phyloP scores from a whole-genome alignment of 2,797 vertebrate genomes.

The Malurus leucopterus region DNA sequence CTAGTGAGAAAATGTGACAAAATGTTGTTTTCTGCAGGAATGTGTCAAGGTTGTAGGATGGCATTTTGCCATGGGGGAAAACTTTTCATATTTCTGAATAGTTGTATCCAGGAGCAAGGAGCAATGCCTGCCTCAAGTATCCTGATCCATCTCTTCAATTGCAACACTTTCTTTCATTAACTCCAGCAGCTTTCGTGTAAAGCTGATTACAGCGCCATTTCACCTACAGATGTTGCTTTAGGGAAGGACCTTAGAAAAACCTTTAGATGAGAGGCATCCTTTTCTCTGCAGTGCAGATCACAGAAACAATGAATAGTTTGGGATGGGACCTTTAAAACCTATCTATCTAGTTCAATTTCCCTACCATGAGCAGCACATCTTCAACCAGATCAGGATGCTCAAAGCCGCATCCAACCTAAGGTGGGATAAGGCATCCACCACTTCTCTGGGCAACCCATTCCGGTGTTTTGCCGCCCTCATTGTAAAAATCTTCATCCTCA shows the following conservation, averaged over 20 bases:
- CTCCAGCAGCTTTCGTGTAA: not conserved
- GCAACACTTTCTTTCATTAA: not conserved
- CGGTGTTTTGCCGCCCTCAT: accelerated
- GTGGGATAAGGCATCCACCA: too few species aligned
- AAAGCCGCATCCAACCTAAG: not conserved
- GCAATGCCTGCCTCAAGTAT: not conserved
- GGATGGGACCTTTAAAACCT: not conserved
- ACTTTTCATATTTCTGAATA: not conserved
- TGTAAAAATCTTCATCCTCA: not conserved
- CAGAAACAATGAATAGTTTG: not conserved
- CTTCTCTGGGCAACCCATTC: accelerated
- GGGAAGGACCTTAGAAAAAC: not conserved
- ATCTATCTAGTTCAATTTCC: not conserved
- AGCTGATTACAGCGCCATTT: not conserved
- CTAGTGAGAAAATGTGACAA: not conserved
- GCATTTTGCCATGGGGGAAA: accelerated
- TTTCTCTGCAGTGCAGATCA: not conserved
- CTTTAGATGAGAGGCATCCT: not conserved
- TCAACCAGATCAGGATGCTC: not conserved
- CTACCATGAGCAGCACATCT: not conserved
- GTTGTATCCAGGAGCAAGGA: not conserved
- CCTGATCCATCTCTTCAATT: not conserved
- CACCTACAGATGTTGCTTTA: not conserved
- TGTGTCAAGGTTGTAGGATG: not conserved
- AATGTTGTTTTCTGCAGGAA: not conserved